Percentiles rank a stretch among this genome's conserved stretches.
Evolutionary conservation across 2,113 vertebrate genomes (phyloP).

Genomic region (Brachyhypopomus gauderio): DNA sequence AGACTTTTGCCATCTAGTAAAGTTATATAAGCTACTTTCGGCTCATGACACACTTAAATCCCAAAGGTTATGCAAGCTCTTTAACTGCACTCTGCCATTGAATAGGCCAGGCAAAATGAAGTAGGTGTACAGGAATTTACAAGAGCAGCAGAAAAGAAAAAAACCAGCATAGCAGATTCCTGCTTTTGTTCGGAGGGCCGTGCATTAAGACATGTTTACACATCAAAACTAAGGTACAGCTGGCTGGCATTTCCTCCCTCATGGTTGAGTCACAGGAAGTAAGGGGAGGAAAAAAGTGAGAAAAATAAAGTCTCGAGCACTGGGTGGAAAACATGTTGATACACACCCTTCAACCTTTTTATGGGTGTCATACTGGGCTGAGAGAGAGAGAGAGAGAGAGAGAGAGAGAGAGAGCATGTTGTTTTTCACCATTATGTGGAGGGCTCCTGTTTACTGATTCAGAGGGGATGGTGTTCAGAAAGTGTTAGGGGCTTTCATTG

Average conservation of each 20-base stretch:
- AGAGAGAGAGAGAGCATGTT: constrained; percentile 50
- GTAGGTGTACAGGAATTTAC: constrained; percentile 75
- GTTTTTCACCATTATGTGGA: constrained; percentile 67
- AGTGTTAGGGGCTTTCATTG: constrained; percentile 71
- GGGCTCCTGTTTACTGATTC: constrained; percentile 66
- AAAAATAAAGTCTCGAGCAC: constrained; percentile 47
- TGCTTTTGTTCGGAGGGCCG: constrained; percentile 72
- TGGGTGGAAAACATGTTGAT: constrained; percentile 38
- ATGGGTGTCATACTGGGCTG: not conserved
- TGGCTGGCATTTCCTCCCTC: constrained; percentile 72
- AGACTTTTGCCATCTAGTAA: constrained; percentile 73
- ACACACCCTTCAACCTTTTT: constrained; percentile 31
- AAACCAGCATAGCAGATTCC: constrained; percentile 73
- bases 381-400: constrained; percentile 47
- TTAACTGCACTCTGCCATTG: constrained; percentile 70
- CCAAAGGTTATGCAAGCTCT: constrained; percentile 74
- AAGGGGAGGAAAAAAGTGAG: constrained; percentile 67
- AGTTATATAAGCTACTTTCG: constrained; percentile 77
- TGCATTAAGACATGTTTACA: constrained; percentile 72
- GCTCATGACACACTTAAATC: constrained; percentile 77
- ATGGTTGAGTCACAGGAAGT: constrained; percentile 77
- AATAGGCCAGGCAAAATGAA: constrained; percentile 71
- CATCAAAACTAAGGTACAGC: constrained; percentile 72
- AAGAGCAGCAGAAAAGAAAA: constrained; percentile 69
- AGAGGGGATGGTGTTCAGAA: constrained; percentile 65